phyloP scores from a whole-genome alignment of 2,113 vertebrate genomes.

The Melanocharis versteri region DNA sequence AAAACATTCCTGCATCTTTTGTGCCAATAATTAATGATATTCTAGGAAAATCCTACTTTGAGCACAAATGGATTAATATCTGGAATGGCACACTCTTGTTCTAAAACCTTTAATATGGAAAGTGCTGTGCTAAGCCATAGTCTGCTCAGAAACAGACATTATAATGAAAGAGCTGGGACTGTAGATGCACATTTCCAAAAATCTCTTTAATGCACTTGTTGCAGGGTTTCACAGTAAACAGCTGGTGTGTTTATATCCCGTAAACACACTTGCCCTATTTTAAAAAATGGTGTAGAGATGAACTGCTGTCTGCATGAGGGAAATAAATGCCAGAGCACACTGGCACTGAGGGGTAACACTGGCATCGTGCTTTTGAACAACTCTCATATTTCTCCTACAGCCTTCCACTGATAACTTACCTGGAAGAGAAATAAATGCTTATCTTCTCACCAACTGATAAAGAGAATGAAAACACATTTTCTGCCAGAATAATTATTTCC shows the following conservation, averaged over 20 bases:
- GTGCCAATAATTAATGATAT: neutral
- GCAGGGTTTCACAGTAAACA: neutral
- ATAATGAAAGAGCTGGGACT: neutral
- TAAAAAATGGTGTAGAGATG: neutral
- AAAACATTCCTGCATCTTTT: neutral
- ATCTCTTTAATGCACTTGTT: neutral
- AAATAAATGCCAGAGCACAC: neutral
- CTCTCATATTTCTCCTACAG: neutral
- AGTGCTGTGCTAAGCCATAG: conserved; percentile 22
- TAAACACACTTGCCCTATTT: conserved; percentile 5
- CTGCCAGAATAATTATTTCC: neutral
- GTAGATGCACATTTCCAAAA: neutral
- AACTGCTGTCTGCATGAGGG: neutral
- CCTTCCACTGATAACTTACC: neutral
- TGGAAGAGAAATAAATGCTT: neutral
- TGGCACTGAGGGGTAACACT: neutral
- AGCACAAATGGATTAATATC: conserved; percentile 33
- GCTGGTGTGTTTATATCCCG: neutral
- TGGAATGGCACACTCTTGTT: conserved; percentile 8
- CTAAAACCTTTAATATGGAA: conserved; percentile 25
- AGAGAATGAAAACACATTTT: neutral
- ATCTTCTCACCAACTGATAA: neutral
- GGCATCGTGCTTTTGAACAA: neutral
- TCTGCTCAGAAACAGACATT: neutral
- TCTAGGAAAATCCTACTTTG: conserved; percentile 14